phyloP scores from a whole-genome alignment of 2,888 invertebrate genomes.

The Leucania comma region DNA sequence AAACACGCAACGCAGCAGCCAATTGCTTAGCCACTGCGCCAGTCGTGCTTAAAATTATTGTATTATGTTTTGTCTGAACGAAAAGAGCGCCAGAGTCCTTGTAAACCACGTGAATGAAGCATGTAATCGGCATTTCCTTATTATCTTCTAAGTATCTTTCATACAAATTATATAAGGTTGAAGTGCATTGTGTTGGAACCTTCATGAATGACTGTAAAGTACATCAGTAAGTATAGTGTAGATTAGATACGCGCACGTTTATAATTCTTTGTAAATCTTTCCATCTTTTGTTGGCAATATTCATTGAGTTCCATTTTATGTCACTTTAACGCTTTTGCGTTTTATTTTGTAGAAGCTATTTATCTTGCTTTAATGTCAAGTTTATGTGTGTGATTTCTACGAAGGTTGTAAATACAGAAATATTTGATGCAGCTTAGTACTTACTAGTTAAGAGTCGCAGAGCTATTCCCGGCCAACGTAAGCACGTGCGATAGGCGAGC shows the following conservation, averaged over 20 bases:
- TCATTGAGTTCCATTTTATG: conserved; percentile 35
- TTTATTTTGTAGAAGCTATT: conserved; percentile 21
- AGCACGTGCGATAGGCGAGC: too few species aligned
- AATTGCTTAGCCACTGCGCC: background rate
- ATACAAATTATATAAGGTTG: conserved; percentile 40
- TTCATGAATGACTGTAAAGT: conserved; percentile 64
- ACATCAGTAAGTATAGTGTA: conserved; percentile 56
- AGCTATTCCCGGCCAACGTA: too few species aligned
- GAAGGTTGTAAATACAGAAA: background rate
- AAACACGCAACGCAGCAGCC: too few species aligned
- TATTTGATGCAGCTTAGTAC: too few species aligned
- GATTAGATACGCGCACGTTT: conserved; percentile 75
- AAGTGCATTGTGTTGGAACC: conserved; percentile 33
- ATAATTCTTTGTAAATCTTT: conserved; percentile 42
- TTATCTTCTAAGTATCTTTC: conserved; percentile 70
- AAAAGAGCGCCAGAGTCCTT: background rate
- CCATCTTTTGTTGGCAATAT: conserved; percentile 17
- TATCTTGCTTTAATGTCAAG: conserved; percentile 22
- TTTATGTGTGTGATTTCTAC: background rate
- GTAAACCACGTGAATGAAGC: conserved; percentile 30
- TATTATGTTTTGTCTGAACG: background rate
- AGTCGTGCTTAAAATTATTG: background rate
- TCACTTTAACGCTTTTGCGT: conserved; percentile 34
- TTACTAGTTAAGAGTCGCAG: too few species aligned
- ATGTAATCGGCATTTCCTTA: conserved; percentile 80